These are phyloP conservation scores for Formica selysi DNA, from an alignment of 1,140 invertebrate genomes.

Conservation along the genomic window DNA sequence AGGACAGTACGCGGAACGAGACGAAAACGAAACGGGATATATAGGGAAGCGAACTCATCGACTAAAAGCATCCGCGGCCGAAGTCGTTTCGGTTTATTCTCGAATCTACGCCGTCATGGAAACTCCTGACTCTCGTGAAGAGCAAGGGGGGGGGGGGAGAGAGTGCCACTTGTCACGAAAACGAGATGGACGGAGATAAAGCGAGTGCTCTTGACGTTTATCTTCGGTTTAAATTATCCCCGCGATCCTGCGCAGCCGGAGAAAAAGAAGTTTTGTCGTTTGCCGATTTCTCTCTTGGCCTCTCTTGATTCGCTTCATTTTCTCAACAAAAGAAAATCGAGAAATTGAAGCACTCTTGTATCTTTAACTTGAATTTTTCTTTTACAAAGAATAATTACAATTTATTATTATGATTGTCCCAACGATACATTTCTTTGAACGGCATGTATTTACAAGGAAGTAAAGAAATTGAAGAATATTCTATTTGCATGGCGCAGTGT, in stretches of 20 bases:
- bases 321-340: constrained; percentile 15
- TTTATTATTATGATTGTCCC: not conserved
- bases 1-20: constrained; percentile 78
- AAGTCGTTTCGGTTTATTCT: constrained; percentile 82
- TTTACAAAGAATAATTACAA: constrained; percentile 33
- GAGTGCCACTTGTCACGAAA: constrained; percentile 43
- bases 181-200: constrained; percentile 69
- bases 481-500: not conserved
- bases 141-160: not conserved
- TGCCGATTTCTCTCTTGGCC: constrained; percentile 49
- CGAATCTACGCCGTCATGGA: constrained; percentile 70
- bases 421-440: constrained; percentile 26
- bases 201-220: constrained; percentile 72
- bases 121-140: constrained; percentile 22
- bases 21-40: constrained; percentile 82
- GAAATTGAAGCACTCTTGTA: constrained; percentile 14
- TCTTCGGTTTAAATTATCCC: constrained; percentile 73
- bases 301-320: constrained; percentile 46
- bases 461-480: too few relatives aligned
- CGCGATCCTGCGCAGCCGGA: not conserved
- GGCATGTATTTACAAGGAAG: not conserved
- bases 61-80: constrained; percentile 85
- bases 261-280: constrained; percentile 40
- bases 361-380: constrained; percentile 5
- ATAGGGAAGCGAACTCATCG: constrained; percentile 85